Conservation (phyloP, 2,113 vertebrate genomes). For the Leucopsar rothschildi region DNA sequence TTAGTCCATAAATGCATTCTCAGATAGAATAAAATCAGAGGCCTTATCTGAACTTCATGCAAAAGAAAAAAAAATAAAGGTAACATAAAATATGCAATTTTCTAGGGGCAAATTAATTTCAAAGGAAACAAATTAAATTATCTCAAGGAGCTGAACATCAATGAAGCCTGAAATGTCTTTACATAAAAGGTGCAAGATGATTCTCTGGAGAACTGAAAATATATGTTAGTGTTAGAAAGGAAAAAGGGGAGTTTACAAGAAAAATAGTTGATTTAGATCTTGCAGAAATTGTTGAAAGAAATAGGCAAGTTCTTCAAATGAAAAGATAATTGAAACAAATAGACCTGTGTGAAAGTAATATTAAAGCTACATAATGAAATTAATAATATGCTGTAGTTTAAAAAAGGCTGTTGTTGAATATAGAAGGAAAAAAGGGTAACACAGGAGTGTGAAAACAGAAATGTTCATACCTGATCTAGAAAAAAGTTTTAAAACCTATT, state of each 20-base stretch:
- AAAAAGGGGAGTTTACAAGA: neutral
- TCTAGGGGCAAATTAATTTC: neutral
- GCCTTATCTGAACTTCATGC: neutral
- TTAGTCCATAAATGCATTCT: neutral
- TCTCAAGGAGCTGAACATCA: neutral
- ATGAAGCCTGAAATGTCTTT: neutral
- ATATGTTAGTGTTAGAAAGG: neutral
- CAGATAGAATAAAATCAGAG: neutral
- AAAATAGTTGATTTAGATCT: neutral
- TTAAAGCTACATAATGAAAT: neutral
- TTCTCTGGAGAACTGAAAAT: neutral
- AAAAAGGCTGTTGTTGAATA: neutral
- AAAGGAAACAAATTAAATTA: neutral
- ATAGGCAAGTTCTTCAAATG: neutral
- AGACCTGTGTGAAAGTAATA: neutral
- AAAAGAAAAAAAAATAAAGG: neutral
- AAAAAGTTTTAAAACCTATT: neutral
- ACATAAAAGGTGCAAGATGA: neutral
- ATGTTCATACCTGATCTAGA: neutral
- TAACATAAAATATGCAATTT: neutral
- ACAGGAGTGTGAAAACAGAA: neutral
- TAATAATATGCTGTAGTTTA: neutral
- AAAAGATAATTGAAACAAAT: neutral
- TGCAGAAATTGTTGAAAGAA: neutral
- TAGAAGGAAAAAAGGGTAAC: neutral